phyloP scores from a whole-genome alignment of 2,113 vertebrate genomes.

The Forbesichthys agassizii region DNA sequence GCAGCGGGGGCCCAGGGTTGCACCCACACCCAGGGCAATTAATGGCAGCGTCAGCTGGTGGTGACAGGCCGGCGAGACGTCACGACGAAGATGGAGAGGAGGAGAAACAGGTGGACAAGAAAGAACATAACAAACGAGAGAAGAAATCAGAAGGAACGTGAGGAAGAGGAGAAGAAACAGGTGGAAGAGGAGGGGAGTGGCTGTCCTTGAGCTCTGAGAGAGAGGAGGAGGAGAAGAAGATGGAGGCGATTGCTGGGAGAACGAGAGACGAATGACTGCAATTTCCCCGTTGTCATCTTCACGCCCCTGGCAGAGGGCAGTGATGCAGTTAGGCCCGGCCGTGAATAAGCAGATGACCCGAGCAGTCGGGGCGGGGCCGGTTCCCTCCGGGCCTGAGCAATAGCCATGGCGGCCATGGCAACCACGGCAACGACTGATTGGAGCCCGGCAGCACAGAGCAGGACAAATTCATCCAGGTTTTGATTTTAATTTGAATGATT shows the following conservation, averaged over 20 bases:
- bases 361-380: conserved; percentile 5
- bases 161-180: neutral
- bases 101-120: too few relatives aligned
- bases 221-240: neutral
- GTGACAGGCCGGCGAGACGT: too few relatives aligned
- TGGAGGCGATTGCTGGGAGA: conserved; percentile 30
- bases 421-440: neutral
- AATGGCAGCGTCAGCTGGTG: too few relatives aligned
- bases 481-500: too few relatives aligned
- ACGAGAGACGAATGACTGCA: conserved; percentile 75
- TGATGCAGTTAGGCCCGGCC: conserved; percentile 67
- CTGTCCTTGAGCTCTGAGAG: conserved; percentile 21
- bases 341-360: conserved; percentile 65
- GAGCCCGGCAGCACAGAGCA: too few relatives aligned
- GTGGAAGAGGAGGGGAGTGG: conserved; percentile 20
- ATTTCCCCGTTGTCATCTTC: conserved; percentile 75
- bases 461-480: too few relatives aligned
- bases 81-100: neutral
- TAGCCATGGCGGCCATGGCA: neutral
- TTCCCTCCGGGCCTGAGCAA: conserved; percentile 26
- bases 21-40: too few relatives aligned
- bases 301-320: conserved; percentile 64
- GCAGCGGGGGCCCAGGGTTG: too few relatives aligned
- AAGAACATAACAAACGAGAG: neutral
- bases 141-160: neutral